These are phyloP conservation scores for Cordilura impudica DNA, from an alignment of 2,888 invertebrate genomes.

Conservation along the genomic window DNA sequence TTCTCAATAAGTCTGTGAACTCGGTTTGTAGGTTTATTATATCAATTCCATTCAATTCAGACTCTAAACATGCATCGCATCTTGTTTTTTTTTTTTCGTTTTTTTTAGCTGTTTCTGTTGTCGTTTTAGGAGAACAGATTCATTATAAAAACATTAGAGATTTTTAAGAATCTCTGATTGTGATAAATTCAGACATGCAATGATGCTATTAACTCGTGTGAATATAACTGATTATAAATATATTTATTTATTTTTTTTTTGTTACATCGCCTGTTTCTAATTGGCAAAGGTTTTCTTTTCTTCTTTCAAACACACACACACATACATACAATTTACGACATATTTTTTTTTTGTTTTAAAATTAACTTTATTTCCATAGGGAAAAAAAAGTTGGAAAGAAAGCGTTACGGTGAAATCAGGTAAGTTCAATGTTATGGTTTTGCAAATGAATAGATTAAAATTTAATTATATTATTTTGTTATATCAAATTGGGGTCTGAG, in stretches of 20 bases:
- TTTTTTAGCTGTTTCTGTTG: background rate
- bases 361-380: background rate
- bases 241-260: slow-evolving; percentile 28
- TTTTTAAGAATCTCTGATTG: slow-evolving; percentile 54
- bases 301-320: slow-evolving; percentile 28
- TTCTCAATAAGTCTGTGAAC: slow-evolving; percentile 56
- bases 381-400: slow-evolving; percentile 14
- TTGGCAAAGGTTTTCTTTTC: background rate
- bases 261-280: slow-evolving; percentile 6
- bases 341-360: slow-evolving; percentile 32
- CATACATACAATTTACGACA: slow-evolving; percentile 48
- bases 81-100: background rate
- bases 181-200: slow-evolving; percentile 61
- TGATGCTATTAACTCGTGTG: slow-evolving; percentile 60
- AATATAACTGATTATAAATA: slow-evolving; percentile 43
- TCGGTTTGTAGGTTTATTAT: slow-evolving; percentile 59
- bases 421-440: slow-evolving; percentile 18
- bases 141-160: slow-evolving; percentile 62
- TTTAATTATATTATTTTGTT: slow-evolving; percentile 8
- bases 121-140: slow-evolving; percentile 26
- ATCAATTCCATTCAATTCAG: slow-evolving; percentile 9
- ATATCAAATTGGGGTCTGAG: background rate
- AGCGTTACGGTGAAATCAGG: slow-evolving; percentile 49
- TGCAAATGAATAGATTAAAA: background rate
- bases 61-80: background rate